Evolutionary conservation across 2,888 invertebrate genomes (phyloP), one percentile per base, ranked within the genome.

Genomic region (Rotaria magnacalcarata): DNA sequence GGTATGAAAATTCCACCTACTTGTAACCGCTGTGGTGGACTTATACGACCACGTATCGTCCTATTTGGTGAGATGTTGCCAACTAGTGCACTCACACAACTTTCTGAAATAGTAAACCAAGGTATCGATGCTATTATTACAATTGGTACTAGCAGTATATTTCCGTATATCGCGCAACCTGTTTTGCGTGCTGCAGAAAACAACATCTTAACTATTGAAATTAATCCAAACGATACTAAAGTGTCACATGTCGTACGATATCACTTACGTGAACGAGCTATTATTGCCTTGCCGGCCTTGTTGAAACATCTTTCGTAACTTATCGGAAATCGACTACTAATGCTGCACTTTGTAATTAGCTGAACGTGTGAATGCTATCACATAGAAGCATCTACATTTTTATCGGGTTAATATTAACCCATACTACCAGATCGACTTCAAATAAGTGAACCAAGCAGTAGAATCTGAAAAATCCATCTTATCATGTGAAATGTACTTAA

Each of bases 1-100:
- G 80, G 47, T 14, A 47, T 80, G 47, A 24, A 80, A 80, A 80
- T 80, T n/a, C 80, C 80, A n/a, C 80, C 80, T 4, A 14, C 47
- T 11, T 80, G 80, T n/a, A 1, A n/a, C 11, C 80, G 47, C 5
- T 80, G 80, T 47, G 8, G 8, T 80, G 43, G 43, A n/a, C 6
- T 80, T 5, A 6, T 80, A n/a, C 80, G 80, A 14, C 80, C 80
- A 24, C 47, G 47, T 4, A 47, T 80, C n/a, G 80, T 80, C 11
- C 24, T 80, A 24, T 80, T 80, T 47, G 80, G 80, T 80, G 80
- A 80, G 8, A 80, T 47, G 43, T 47, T 80, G 14, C 80, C 80
- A 24, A n/a, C 14, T 5, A 47, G 4, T 24, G 80, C n/a, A n/a
- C 7, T 80, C 8, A 6, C 43, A 5, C 80, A n/a, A 80, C 80